Evolutionary conservation across 2,113 vertebrate species (phyloP), one percentile per base, ranked within the genome.

Genomic region (Gavialis gangeticus): DNA sequence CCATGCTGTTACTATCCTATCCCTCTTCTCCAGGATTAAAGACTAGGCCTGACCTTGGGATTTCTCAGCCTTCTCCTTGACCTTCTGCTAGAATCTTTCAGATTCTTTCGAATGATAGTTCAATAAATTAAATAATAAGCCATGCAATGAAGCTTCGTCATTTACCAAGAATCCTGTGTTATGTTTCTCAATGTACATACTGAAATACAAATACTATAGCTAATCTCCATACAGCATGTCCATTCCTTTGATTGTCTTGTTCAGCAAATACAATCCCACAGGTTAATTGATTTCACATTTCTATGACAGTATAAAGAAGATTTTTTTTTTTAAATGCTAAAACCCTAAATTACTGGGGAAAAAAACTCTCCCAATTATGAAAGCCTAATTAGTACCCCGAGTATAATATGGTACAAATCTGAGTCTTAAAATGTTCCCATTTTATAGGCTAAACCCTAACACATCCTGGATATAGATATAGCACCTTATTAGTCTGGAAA

Each of bases 391-490:
- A 30, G 10, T 24, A 2, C 6, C 83, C 94, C 1, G 5, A 63
- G 84, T 75, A 5, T 57, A 89, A 10, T 71, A 80, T 12, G 5
- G 3, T 79, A 34, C 67, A 92, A 85, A 89, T 88, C 13, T 91
- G 75, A 56, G 2, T 79, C 89, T 89, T 58, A 57, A 93, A 95
- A 88, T 82, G 14, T 90, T 93, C 10, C 1, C 66, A 34, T 89
- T 87, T 13, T 10, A 57, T 37, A 81, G 15, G 54, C 16, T 18
- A 24, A 37, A 21, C 54, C 90, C 3, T 58, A 3, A 5, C 4
- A 93, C 69, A 66, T 14, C 62, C 2, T 17, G 71, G 19, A 82
- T 58, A 84, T 30, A 37, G 19, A 17, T 59, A 25, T 86, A 89
- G 78, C 67, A 24, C 5, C 3, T 78, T 75, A 76, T 93, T 55